phyloP scores from a whole-genome alignment of 1,140 invertebrate genomes.

The Oedothorax gibbosus region DNA sequence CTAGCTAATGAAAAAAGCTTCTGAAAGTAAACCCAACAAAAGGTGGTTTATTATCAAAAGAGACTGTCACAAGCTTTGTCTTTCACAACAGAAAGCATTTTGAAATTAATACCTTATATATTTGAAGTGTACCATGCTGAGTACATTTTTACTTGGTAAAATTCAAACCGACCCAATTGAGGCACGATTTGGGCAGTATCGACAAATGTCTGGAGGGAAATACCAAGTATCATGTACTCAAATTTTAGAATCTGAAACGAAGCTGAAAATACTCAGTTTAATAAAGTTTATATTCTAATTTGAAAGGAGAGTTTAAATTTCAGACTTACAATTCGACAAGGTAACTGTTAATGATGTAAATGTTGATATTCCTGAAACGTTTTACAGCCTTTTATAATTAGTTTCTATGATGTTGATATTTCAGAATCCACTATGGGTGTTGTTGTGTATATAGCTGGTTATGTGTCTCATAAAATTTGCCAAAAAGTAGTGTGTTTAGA shows the following conservation, averaged over 20 bases:
- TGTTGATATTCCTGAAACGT: background rate
- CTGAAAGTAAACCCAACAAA: background rate
- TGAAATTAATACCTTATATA: background rate
- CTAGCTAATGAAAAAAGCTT: background rate
- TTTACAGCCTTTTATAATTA: background rate
- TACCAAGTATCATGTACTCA: background rate
- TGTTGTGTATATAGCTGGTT: background rate
- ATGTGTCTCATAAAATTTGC: background rate
- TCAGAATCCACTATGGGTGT: background rate
- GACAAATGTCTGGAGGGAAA: background rate
- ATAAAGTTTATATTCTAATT: background rate
- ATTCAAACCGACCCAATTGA: constrained; percentile 1
- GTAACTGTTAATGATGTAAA: background rate
- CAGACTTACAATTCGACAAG: background rate
- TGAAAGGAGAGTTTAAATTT: constrained; percentile 1
- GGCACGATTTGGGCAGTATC: constrained; percentile 23
- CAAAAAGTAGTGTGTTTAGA: background rate
- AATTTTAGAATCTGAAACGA: constrained; percentile 11
- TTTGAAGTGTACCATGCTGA: background rate
- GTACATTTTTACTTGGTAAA: constrained; percentile 21
- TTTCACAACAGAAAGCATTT: background rate
- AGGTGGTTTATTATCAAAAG: background rate
- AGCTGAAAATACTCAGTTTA: background rate
- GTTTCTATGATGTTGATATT: background rate
- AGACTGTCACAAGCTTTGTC: background rate